Evolutionary conservation across 2,888 invertebrate genomes (phyloP), one percentile per base, ranked within the genome.

Genomic region (Eupsilia transversa): DNA sequence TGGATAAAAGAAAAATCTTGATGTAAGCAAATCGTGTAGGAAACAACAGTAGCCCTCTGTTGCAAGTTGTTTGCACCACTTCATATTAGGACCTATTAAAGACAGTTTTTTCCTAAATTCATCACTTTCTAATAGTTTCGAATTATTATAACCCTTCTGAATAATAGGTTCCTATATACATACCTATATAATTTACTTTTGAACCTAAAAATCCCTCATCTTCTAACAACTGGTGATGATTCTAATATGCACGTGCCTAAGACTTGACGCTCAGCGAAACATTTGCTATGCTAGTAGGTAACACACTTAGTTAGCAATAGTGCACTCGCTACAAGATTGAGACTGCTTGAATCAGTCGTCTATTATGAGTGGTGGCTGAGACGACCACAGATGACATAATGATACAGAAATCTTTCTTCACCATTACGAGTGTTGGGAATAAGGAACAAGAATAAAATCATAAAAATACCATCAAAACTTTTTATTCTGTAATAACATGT

Each of bases 401-500:
- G n/a, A 12, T 43, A 3, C 9, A 5, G 3, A n/a, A 23, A 49
- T 12, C 9, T 57, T 7, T 17, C 20, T 2, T 49, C n/a, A n/a
- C 20, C 6, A 14, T 30, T 23, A 23, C 0, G 38, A 17, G 79
- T 41, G 23, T 68, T 30, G 43, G 54, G 56, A 52, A n/a, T 14
- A 52, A 67, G 20, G 54, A 35, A 33, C 6, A 33, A 33, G 49
- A 72, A 59, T 46, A 57, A 69, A 64, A 61, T 49, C 20, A 66
- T 30, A 46, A 12, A 33, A 43, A 43, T 65, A 33, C 59, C 61
- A 80, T 68, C 72, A 77, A 72, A 84, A 80, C 71, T 60, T 72
- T 59, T 72, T 77, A 86, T 68, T 80, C 60, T 70, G 66, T 84
- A 75, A 74, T 70, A 86, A 86, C 74, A 71, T 60, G 74, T 86